Evolutionary conservation across 2,797 vertebrate genomes (phyloP), one percentile per base, ranked within the genome.

Genomic region (Vireo griseus): DNA sequence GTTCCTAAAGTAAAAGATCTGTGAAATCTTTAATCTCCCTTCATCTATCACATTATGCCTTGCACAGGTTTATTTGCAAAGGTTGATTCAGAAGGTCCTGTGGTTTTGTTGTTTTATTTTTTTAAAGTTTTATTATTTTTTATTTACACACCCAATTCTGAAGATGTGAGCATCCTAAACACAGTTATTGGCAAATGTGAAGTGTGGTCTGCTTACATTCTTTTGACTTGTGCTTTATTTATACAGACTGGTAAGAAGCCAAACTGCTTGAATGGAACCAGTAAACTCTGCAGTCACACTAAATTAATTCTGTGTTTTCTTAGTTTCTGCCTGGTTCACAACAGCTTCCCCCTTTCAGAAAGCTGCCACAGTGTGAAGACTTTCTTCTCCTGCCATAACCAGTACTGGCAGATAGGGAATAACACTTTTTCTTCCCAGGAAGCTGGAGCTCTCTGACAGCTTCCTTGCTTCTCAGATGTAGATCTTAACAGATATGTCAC

Each of bases 241-340:
- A 35, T 28, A 65, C 4, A 68, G 48, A 58, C 44, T 62, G 45
- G 35, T 63, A 68, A 77, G n/a, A 86, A 66, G 48, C 58, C 76
- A 96, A 77, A 50, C 28, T 58, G 47, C 29, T 21, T 29, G 65
- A 47, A 90, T 6, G 35, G 78, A 94, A 91, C 92, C 86, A 84
- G 25, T 21, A 48, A 67, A 61, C 11, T 37, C 75, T 20, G 17
- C 29, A 24, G 28, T 58, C 48, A 80, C 31, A 78, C 51, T 73
- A 78, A 91, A 93, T 66, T 44, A 77, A 77, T 90, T 66, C 40
- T 69, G 35, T 45, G 29, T 90, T 94, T 95, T 90, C 83, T 67
- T 73, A 54, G 58, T 75, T 93, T 92, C 68, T 61, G 73, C 61
- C 55, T 5, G 13, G 57, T 19, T 88, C 71, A 40, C 57, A 89